Evolutionary conservation across 2,113 vertebrate genomes (phyloP), one percentile per base, ranked within the genome.

Genomic region (Tenebrosternarchus preto): DNA sequence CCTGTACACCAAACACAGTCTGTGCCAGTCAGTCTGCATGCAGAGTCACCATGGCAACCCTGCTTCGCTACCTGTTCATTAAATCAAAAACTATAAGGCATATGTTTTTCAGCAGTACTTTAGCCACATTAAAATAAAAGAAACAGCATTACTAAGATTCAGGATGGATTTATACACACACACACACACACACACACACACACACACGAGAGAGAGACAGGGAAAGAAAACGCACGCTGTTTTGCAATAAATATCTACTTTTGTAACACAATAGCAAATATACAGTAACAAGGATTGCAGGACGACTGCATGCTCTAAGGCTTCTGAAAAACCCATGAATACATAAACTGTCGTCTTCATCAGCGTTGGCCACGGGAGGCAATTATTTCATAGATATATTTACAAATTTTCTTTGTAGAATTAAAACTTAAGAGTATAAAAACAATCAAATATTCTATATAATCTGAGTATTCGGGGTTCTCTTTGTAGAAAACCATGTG

Each of bases 391-490:
- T 74, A 78, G 46, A 86, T 77, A 88, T 92, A 92, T 92, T 89
- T 92, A 92, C 89, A 92, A 57, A 76, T 73, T 72, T 61, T 77
- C 80, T 55, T 81, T 77, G 27, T 29, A 82, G 86, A 82, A 83
- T 90, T 91, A 90, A 91, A 92, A 89, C n/a, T 89, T 89, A 86
- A 82, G 87, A 85, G 88, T 92, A 93, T 93, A 87, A 93, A 93
- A 94, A 92, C 88, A 84, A 80, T 85, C 84, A 90, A 83, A 63
- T 86, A 86, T 74, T 77, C 80, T 86, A 74, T 88, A 89, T 83
- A 87, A 89, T 90, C 25, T 90, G 43, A 64, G 73, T 77, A 68
- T 79, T 80, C 55, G 60, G 4, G 63, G 64, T 43, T 69, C 61
- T 69, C 36, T 22, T 74, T 68, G n/a, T 76, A 78, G 20, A 83